These are phyloP conservation scores for Diaprepes abbreviatus DNA, from an alignment of 2,888 invertebrate genomes.

Conservation along the genomic window DNA sequence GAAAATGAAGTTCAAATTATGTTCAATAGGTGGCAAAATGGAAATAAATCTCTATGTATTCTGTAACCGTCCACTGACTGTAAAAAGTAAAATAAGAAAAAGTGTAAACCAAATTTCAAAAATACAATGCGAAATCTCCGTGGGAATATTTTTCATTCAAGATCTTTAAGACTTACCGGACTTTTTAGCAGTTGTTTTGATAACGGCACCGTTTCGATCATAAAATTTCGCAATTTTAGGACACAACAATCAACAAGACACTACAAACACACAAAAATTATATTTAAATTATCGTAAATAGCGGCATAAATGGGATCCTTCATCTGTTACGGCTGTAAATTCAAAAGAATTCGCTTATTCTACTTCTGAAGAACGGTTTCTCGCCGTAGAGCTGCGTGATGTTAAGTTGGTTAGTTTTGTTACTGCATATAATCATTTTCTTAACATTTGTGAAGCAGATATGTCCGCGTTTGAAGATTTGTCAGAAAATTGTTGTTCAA, in stretches of 20 bases:
- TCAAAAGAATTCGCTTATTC: conserved; percentile 42
- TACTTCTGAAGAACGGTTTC: conserved; percentile 53
- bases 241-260: background rate
- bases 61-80: no score
- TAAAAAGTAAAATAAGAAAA: no score
- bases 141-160: no score
- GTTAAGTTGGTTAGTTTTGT: conserved; percentile 41
- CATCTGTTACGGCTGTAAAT: conserved; percentile 37
- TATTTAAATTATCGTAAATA: conserved; percentile 16
- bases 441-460: conserved; percentile 22
- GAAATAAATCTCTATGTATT: no score
- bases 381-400: conserved; percentile 12
- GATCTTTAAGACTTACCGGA: no score
- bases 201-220: background rate
- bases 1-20: no score
- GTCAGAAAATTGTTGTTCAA: background rate
- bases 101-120: no score
- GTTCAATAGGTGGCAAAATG: no score
- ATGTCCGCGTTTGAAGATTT: background rate
- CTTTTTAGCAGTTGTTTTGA: background rate
- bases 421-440: conserved; percentile 28
- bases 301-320: conserved; percentile 37
- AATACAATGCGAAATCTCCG: no score
- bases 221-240: conserved; percentile 11
- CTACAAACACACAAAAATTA: conserved; percentile 18